Evolutionary conservation across 1,140 invertebrate species (phyloP).

Genomic region (Kradibia gibbosae): DNA sequence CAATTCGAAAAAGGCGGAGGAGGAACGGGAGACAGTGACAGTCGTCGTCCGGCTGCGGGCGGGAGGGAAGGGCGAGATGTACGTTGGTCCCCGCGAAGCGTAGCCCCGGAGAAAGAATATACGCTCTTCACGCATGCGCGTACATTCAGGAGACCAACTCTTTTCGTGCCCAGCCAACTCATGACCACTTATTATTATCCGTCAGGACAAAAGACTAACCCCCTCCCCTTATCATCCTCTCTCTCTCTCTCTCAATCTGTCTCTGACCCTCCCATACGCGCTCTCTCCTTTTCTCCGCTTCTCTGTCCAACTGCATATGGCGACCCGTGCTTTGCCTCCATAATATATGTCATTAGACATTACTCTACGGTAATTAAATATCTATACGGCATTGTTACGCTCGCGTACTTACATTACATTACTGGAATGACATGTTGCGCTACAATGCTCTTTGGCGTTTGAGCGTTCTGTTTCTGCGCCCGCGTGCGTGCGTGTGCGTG

Average conservation of each 20-base stretch:
- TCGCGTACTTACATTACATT: conserved; percentile 66
- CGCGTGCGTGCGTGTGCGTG: too few relatives aligned
- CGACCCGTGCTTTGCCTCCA: conserved; percentile 59
- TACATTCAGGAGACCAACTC: conserved; percentile 61
- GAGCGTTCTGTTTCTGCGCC: too few relatives aligned
- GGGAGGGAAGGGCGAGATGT: conserved; percentile 54
- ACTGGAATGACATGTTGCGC: conserved; percentile 72
- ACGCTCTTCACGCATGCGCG: conserved; percentile 64
- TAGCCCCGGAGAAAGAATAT: conserved; percentile 32
- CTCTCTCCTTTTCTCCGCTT: conserved; percentile 47
- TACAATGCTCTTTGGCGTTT: conserved; percentile 67
- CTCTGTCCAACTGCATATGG: conserved; percentile 66
- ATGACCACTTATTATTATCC: conserved; percentile 63
- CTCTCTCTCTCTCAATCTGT: conserved; percentile 49
- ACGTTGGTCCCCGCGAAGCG: conserved; percentile 11
- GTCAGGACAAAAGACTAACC: conserved; percentile 64
- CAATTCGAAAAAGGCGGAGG: neutral
- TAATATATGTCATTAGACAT: conserved; percentile 74
- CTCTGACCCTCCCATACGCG: neutral
- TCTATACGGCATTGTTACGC: conserved; percentile 72
- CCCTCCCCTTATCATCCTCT: neutral
- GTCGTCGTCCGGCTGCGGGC: neutral
- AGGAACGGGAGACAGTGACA: neutral
- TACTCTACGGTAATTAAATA: conserved; percentile 74
- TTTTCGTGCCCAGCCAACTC: conserved; percentile 61